Percentiles rank a stretch among this genome's conserved stretches.
phyloP scores from a whole-genome alignment of 2,888 invertebrate genomes.

The Drosophila anomelani region DNA sequence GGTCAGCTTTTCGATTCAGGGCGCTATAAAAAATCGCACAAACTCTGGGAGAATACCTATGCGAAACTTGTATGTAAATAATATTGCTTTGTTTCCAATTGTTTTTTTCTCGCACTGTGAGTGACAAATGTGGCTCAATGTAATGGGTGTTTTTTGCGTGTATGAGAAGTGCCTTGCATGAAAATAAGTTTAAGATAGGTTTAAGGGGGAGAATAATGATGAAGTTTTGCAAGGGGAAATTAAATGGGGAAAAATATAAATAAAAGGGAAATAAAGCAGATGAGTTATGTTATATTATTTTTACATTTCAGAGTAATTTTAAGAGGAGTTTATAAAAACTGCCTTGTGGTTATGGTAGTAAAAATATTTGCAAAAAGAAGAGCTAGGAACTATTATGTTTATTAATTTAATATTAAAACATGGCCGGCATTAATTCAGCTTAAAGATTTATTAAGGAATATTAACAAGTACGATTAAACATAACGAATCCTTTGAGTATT shows the following conservation, averaged over 20 bases:
- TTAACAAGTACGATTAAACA: no score
- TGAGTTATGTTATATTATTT: neutral
- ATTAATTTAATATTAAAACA: no score
- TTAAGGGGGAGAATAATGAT: neutral
- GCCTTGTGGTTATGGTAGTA: neutral
- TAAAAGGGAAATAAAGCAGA: neutral
- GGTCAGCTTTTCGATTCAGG: slow-evolving; percentile 26
- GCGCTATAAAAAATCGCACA: slow-evolving; percentile 23
- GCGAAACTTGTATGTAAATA: slow-evolving; percentile 38
- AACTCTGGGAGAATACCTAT: slow-evolving; percentile 43
- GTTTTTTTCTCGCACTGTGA: slow-evolving; percentile 16
- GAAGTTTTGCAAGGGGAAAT: neutral
- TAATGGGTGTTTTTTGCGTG: slow-evolving; percentile 12
- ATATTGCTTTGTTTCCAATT: slow-evolving; percentile 33
- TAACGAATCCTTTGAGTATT: no score
- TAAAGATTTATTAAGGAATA: no score
- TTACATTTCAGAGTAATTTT: neutral
- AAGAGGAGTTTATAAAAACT: neutral
- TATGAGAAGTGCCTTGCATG: slow-evolving; percentile 21
- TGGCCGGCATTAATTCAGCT: no score
- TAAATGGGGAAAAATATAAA: neutral
- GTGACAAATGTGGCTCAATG: slow-evolving; percentile 31
- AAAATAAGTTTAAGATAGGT: neutral
- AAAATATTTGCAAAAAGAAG: no score
- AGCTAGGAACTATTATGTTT: no score